phyloP scores from a whole-genome alignment of 1,140 invertebrate species.

The Drosophila triauraria region DNA sequence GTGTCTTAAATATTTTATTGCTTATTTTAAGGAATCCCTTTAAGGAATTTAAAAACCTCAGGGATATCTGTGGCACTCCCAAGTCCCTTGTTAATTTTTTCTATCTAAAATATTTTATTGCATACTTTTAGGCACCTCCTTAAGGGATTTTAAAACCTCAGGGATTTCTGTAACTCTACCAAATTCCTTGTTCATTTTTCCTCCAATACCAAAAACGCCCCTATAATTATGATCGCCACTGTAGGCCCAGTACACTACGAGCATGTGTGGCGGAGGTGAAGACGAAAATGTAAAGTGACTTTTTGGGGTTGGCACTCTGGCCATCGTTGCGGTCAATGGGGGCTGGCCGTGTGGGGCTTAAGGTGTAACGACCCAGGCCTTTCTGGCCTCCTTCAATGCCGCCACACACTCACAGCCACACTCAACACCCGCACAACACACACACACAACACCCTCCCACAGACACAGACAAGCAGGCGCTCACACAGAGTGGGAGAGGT shows the following conservation, averaged over 20 bases:
- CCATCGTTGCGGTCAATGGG: constrained; percentile 80
- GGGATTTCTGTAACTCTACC: too few relatives aligned
- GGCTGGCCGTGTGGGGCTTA: constrained; percentile 47
- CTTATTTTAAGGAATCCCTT: too few relatives aligned
- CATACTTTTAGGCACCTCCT: too few relatives aligned
- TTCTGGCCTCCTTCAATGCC: constrained; percentile 70
- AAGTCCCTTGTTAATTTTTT: neutral
- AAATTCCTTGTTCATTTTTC: neutral
- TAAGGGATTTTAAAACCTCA: too few relatives aligned
- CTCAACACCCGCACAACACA: constrained; percentile 8
- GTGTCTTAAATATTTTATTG: too few relatives aligned
- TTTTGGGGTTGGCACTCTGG: constrained; percentile 71
- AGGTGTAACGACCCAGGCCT: constrained; percentile 77
- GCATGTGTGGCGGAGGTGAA: constrained; percentile 22
- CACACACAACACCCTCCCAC: constrained; percentile 24
- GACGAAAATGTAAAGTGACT: constrained; percentile 72
- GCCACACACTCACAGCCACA: constrained; percentile 39
- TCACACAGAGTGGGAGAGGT: neutral
- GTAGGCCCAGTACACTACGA: neutral
- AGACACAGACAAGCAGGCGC: constrained; percentile 18
- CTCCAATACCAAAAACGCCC: neutral
- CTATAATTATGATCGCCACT: neutral
- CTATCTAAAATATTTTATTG: too few relatives aligned
- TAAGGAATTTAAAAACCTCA: too few relatives aligned
- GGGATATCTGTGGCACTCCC: too few relatives aligned